Conservation (phyloP, 1,140 invertebrate genomes). For the Drosophila asahinai region DNA sequence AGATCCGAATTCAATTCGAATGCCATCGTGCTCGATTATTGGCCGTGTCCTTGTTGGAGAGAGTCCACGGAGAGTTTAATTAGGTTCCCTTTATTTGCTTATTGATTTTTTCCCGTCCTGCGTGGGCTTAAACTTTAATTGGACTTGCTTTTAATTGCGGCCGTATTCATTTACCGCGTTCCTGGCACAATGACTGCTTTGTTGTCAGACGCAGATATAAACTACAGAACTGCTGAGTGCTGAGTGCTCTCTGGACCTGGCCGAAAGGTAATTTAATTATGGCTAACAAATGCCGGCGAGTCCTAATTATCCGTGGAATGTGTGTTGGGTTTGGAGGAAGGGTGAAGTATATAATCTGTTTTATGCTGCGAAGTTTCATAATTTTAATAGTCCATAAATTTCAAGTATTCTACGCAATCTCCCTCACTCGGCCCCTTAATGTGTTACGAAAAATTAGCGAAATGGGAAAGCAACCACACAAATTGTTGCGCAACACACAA, state of each 20-base stretch:
- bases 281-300: slow-evolving; percentile 3
- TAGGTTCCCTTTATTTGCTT: slow-evolving; percentile 17
- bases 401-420: slow-evolving; percentile 4
- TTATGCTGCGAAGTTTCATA: slow-evolving; percentile 2
- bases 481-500: slow-evolving; percentile 30
- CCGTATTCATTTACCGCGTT: slow-evolving; percentile 13
- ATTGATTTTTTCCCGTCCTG: slow-evolving; percentile 26
- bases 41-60: slow-evolving; percentile 1
- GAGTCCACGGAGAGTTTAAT: slow-evolving; percentile 6
- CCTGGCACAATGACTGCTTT: slow-evolving; percentile 1
- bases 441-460: slow-evolving; percentile 9
- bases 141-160: slow-evolving; percentile 34
- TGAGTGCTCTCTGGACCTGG: background rate
- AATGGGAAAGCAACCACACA: slow-evolving; percentile 3
- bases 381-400: slow-evolving; percentile 19
- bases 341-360: background rate
- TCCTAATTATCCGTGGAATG: background rate
- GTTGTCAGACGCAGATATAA: slow-evolving; percentile 28
- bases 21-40: slow-evolving; percentile 19
- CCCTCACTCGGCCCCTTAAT: background rate
- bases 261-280: slow-evolving; percentile 15
- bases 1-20: slow-evolving; percentile 8
- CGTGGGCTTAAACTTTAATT: slow-evolving; percentile 21
- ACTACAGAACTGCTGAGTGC: slow-evolving; percentile 2
- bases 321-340: background rate